Evolutionary conservation across 1,140 invertebrate genomes (phyloP), one percentile per base, ranked within the genome.

Genomic region (Cotesia glomerata): DNA sequence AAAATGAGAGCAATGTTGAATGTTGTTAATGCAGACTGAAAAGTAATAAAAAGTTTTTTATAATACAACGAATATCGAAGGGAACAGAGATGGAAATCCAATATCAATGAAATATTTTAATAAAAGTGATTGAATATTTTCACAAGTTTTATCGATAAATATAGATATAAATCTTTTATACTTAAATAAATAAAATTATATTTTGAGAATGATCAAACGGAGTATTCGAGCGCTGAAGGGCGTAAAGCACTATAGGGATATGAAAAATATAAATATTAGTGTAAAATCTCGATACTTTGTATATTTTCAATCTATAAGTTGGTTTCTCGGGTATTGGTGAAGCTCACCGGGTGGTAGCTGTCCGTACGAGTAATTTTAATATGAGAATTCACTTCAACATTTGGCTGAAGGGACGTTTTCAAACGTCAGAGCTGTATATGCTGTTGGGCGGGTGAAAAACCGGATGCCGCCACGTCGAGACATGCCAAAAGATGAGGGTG

Each of bases 391-490:
- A 16, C 32, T 72, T 56, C 65, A n/a, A 32, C 26, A 39, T 45
- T 59, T 18, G 51, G 34, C 45, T n/a, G 11, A 11, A 63, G 35
- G 51, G 54, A n/a, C 39, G 26, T 14, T 11, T 65, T 45, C 49
- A 56, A 16, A 65, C 34, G 26, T 69, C 34, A 32, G 39, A 16
- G 56, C 26, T 26, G 2, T 26, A 26, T 45, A 51, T 54, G 70
- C 14, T 74, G 32, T 14, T 59, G 36, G 11, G 66, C 34, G 64
- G 34, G 52, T 13, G 66, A 73, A 58, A 64, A 69, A 56, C 45
- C 66, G 79, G 67, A 79, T 80, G 68, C 78, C 73, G 52, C 61
- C 75, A 73, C 73, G 76, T 80, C 67, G 76, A 73, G 68, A 80
- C 76, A 80, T 75, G 75, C 75, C 75, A 54, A 26, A 26, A 67